A percentile compares a stretch with the other conserved stretches of the same genome.
Evolutionary conservation across 2,113 vertebrate genomes (phyloP).

Genomic region (Oryzias celebensis): DNA sequence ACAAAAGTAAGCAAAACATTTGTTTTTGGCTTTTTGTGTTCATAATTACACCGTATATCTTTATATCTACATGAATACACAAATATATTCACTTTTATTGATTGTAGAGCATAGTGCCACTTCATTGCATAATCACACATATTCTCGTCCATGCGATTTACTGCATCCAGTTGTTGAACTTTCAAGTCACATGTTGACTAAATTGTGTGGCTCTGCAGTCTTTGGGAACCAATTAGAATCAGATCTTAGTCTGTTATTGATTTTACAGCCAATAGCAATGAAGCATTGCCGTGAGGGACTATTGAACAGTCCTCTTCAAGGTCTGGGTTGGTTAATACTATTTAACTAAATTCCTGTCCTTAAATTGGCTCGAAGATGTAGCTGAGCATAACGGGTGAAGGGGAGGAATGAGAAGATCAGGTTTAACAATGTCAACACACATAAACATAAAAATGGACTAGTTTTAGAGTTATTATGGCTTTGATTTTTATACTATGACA

Average conservation of each 20-base stretch:
- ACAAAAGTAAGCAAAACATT: too few relatives aligned
- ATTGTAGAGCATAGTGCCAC: too few relatives aligned
- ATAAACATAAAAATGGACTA: too few relatives aligned
- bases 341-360: slow-evolving; percentile 47
- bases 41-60: too few relatives aligned
- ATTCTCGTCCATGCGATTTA: too few relatives aligned
- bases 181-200: slow-evolving; percentile 36
- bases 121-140: too few relatives aligned
- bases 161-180: slow-evolving; percentile 6
- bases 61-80: too few relatives aligned
- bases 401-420: slow-evolving; percentile 11
- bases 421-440: background rate
- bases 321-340: slow-evolving; percentile 40
- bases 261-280: slow-evolving; percentile 70
- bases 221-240: slow-evolving; percentile 62
- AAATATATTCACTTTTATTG: too few relatives aligned
- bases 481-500: too few relatives aligned
- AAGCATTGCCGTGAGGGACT: slow-evolving; percentile 46
- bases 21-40: too few relatives aligned
- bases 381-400: slow-evolving; percentile 7
- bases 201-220: slow-evolving; percentile 40
- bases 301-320: slow-evolving; percentile 38
- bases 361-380: slow-evolving; percentile 45
- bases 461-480: too few relatives aligned
- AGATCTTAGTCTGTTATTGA: slow-evolving; percentile 57